Conservation (phyloP, 1,140 invertebrate genomes). For the Diorhabda sublineata region DNA sequence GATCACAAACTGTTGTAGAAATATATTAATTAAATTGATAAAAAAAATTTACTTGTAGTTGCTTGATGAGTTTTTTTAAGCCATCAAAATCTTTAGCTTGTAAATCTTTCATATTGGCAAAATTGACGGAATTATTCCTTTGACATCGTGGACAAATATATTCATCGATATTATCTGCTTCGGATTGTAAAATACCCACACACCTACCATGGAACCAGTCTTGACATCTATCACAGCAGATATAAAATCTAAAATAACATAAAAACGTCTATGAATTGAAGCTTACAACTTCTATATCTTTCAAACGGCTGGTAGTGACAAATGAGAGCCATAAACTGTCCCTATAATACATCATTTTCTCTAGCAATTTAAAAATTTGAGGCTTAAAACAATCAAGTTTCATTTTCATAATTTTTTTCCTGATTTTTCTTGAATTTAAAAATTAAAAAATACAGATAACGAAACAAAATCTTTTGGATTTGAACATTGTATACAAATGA, state of each 20-base stretch:
- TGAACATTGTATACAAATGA: no score
- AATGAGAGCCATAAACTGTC: no score
- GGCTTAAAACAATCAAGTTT: no score
- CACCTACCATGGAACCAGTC: conserved; percentile 99
- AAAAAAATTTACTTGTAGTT: conserved; percentile 68
- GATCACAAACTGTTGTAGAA: background rate
- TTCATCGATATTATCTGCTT: conserved; percentile 92
- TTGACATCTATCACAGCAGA: conserved; percentile 96
- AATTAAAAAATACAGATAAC: no score
- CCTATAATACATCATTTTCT: no score
- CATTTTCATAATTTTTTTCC: no score
- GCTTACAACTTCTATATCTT: no score
- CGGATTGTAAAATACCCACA: conserved; percentile 90
- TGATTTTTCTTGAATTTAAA: no score
- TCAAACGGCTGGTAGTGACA: no score
- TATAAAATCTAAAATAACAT: conserved; percentile 72
- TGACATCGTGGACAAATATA: conserved; percentile 96
- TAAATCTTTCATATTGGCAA: conserved; percentile 85
- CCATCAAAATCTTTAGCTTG: conserved; percentile 77
- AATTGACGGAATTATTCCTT: conserved; percentile 80
- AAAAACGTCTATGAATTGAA: background rate
- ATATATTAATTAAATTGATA: background rate
- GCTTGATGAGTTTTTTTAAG: conserved; percentile 80
- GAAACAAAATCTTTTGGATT: no score
- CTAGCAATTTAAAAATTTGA: no score